These are phyloP conservation scores for Hyles lineata DNA, from an alignment of 2,888 invertebrate genomes.

Conservation along the genomic window DNA sequence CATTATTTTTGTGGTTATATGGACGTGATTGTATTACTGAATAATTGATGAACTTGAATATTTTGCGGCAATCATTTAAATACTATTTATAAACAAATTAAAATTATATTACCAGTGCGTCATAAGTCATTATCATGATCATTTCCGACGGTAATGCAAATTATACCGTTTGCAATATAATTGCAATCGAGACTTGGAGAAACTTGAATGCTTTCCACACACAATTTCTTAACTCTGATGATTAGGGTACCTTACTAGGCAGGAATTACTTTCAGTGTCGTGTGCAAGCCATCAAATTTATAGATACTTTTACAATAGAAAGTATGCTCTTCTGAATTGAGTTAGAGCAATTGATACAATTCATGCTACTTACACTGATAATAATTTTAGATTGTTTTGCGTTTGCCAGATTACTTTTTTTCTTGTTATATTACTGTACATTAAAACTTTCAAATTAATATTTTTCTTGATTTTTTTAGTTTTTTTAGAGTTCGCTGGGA, in stretches of 20 bases:
- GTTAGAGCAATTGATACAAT: no score
- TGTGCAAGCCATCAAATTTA: no score
- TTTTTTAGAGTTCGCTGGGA: no score
- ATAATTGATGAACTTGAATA: not conserved
- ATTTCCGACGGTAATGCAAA: not conserved
- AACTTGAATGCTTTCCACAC: slow-evolving; percentile 7
- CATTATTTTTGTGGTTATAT: slow-evolving; percentile 1
- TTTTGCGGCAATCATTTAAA: not conserved
- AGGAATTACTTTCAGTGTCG: no score
- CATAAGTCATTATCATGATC: not conserved
- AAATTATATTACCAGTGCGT: not conserved
- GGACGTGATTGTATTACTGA: not conserved
- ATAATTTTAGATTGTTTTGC: no score
- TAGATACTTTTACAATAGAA: no score
- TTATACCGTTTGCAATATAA: not conserved
- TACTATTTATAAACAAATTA: slow-evolving; percentile 11
- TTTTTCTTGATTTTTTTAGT: no score
- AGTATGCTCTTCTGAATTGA: no score
- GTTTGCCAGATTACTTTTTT: no score
- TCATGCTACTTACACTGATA: no score
- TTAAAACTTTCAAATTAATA: no score
- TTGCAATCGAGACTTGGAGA: not conserved
- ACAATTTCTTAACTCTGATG: not conserved
- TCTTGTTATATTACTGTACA: no score
- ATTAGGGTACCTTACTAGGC: not conserved